Evolutionary conservation across 2,888 invertebrate species (phyloP).

Genomic region (Plagodis pulveraria): DNA sequence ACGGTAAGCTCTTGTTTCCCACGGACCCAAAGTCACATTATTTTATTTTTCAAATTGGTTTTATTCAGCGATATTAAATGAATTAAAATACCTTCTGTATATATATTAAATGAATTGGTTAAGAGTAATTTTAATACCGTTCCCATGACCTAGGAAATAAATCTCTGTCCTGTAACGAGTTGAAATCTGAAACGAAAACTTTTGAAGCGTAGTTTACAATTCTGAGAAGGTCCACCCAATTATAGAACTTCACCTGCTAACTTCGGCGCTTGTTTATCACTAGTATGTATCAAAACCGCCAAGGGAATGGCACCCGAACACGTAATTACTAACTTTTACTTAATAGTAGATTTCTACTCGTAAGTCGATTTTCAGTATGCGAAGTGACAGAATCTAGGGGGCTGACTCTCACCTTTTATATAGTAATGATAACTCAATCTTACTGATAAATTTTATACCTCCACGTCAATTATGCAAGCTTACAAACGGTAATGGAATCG

Average conservation of each 20-base stretch:
- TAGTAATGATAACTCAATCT: no score
- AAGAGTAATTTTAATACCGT: no score
- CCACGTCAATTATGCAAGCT: no score
- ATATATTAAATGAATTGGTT: no score
- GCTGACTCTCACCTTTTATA: no score
- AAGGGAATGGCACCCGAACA: not conserved
- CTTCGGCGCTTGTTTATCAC: not conserved
- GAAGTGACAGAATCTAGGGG: not conserved
- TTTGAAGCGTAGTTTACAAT: not conserved
- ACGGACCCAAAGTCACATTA: no score
- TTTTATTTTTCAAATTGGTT: no score
- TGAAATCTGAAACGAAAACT: not conserved
- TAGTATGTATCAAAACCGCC: not conserved
- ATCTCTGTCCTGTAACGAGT: not conserved
- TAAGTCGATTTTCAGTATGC: not conserved
- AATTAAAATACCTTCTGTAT: no score
- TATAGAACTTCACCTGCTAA: not conserved
- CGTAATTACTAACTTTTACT: not conserved
- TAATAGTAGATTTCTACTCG: not conserved
- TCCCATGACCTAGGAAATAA: not conserved
- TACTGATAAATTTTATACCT: no score
- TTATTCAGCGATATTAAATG: no score
- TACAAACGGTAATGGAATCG: no score
- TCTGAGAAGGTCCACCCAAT: not conserved
- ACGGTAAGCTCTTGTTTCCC: no score